These are phyloP conservation scores for Alethe diademata DNA, from an alignment of 2,113 vertebrate genomes.

Conservation along the genomic window DNA sequence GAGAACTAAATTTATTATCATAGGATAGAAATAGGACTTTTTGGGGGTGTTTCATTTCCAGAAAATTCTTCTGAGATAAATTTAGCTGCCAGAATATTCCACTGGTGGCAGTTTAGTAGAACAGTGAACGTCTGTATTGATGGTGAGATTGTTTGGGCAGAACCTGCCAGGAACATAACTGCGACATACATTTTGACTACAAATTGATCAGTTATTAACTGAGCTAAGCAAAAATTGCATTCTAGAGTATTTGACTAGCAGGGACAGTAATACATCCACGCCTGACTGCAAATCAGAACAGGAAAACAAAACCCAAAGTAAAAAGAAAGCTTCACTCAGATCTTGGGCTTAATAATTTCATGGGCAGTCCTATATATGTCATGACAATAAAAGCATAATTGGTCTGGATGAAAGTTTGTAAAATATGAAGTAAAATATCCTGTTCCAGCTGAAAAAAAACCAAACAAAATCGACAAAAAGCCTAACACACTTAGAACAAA, in stretches of 20 bases:
- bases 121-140: neutral
- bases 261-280: neutral
- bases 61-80: neutral
- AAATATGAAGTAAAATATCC: neutral
- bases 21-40: neutral
- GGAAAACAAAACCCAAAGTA: neutral
- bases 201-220: neutral
- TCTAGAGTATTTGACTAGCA: neutral
- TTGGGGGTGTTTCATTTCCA: neutral
- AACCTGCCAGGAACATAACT: neutral
- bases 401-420: neutral
- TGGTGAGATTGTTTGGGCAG: neutral
- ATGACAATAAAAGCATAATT: neutral
- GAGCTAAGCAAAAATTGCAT: neutral
- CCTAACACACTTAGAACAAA: neutral
- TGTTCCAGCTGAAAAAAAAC: neutral
- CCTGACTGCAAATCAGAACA: neutral
- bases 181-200: neutral
- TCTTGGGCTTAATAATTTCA: neutral
- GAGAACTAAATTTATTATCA: neutral
- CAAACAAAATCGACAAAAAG: neutral
- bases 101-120: neutral
- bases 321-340: neutral
- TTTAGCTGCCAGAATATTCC: neutral
- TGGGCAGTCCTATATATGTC: neutral